These are phyloP conservation scores for Hesperophylax magnus DNA, from an alignment of 1,140 invertebrate genomes.

Conservation along the genomic window DNA sequence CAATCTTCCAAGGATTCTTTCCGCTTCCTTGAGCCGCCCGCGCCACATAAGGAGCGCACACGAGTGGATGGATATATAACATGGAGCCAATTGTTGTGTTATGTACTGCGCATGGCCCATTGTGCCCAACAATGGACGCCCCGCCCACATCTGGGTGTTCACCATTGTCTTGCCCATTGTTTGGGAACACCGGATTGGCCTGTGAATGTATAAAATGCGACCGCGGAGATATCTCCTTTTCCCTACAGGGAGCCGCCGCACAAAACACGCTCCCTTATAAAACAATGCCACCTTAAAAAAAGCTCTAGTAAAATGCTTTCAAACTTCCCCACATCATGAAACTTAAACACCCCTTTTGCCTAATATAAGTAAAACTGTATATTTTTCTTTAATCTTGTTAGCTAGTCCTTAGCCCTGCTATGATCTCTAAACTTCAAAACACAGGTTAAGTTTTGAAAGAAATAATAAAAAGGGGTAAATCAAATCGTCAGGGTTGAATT, in stretches of 20 bases:
- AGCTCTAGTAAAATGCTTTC: background rate
- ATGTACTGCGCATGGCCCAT: slow-evolving; percentile 50
- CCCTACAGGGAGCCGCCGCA: background rate
- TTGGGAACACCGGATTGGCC: slow-evolving; percentile 53
- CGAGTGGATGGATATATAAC: background rate
- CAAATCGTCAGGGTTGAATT: background rate
- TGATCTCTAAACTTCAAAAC: background rate
- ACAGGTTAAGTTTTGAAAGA: background rate
- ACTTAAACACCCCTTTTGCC: background rate
- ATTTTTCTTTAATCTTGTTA: background rate
- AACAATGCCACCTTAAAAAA: slow-evolving; percentile 1
- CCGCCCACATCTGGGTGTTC: slow-evolving; percentile 53
- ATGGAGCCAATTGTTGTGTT: slow-evolving; percentile 16
- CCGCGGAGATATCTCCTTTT: slow-evolving; percentile 26
- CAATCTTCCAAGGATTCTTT: background rate
- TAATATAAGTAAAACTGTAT: background rate
- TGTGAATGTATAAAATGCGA: slow-evolving; percentile 37
- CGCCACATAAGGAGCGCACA: slow-evolving; percentile 1
- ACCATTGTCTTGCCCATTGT: slow-evolving; percentile 53
- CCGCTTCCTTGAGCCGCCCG: background rate
- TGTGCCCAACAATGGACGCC: slow-evolving; percentile 53
- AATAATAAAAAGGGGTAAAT: background rate
- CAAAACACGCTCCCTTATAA: background rate
- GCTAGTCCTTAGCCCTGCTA: background rate
- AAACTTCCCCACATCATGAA: background rate